A percentile compares a stretch with the other conserved stretches of the same genome.
These are phyloP conservation scores for Stylophora pistillata DNA, from an alignment of 64 coral and sea anemone genomes.

Conservation along the genomic window DNA sequence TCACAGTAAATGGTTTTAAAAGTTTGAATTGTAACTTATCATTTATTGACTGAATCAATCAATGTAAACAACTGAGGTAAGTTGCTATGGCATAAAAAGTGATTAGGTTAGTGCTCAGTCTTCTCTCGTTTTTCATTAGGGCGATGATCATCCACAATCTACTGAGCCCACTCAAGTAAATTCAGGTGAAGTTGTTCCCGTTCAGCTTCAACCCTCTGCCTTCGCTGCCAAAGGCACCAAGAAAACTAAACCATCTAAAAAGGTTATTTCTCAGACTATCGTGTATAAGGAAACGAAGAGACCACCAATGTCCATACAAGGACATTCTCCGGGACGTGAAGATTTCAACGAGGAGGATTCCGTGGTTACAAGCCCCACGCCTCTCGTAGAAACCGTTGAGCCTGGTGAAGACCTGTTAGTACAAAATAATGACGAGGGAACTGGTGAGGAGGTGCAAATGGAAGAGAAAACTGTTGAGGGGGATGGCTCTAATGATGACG, in stretches of 20 bases:
- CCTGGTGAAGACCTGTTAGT: background rate
- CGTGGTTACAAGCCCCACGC: constrained; percentile 1
- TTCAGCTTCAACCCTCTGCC: constrained; percentile 8
- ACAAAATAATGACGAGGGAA: background rate
- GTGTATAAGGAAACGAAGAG: constrained; percentile 39
- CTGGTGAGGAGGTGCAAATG: background rate
- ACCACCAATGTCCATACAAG: background rate
- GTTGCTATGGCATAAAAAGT: background rate
- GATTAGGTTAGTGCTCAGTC: background rate
- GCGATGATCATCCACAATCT: background rate
- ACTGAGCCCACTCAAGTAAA: background rate
- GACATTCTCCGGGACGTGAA: constrained; percentile 8
- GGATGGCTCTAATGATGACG: background rate
- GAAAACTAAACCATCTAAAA: constrained; percentile 47
- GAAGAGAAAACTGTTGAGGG: background rate
- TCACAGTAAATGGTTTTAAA: background rate
- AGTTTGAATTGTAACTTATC: too few relatives aligned
- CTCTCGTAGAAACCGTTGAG: background rate
- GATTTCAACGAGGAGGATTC: background rate
- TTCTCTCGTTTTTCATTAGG: background rate
- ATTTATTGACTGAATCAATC: too few relatives aligned
- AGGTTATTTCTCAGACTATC: constrained; percentile 55
- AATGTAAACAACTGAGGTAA: background rate
- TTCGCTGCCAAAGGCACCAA: constrained; percentile 27
- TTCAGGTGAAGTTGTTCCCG: background rate